A percentile compares a stretch with the other conserved stretches of the same genome.
These are phyloP conservation scores for Myotis findleyi DNA, from an alignment of 2,797 vertebrate species.

Conservation along the genomic window DNA sequence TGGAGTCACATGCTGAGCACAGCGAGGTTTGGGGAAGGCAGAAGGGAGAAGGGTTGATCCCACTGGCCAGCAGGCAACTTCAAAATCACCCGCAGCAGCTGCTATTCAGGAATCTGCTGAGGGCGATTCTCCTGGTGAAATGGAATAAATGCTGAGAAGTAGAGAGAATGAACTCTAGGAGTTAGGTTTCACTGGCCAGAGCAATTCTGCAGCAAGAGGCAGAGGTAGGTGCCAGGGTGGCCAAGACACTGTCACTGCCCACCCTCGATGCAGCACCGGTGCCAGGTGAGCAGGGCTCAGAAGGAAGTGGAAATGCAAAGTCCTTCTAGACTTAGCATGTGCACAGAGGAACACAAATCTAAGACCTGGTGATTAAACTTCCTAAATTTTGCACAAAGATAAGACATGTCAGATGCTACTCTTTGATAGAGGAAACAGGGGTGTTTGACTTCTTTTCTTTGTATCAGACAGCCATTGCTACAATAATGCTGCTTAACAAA, in stretches of 20 bases:
- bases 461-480: not conserved
- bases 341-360: not conserved
- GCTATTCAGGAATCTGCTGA: not conserved
- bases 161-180: not conserved
- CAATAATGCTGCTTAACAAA: not conserved
- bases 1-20: rapidly evolving
- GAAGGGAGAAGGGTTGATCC: not conserved
- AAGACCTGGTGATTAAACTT: not conserved
- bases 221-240: rapidly evolving
- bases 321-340: not conserved
- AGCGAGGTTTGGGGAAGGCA: not conserved
- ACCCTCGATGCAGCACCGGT: rapidly evolving
- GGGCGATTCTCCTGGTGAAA: not conserved
- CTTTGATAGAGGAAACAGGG: not conserved
- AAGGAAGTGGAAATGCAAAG: not conserved
- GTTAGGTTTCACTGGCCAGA: not conserved
- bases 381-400: not conserved
- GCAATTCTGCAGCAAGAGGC: not conserved
- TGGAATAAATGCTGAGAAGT: not conserved
- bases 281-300: not conserved
- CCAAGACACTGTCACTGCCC: not conserved
- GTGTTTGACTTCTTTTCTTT: not conserved
- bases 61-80: rapidly evolving
- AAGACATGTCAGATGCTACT: not conserved
- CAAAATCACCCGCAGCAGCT: not conserved